Percentiles rank a stretch among this genome's conserved stretches.
Evolutionary conservation across 2,797 vertebrate genomes (phyloP).

Genomic region (Myioborus melanocephalus): DNA sequence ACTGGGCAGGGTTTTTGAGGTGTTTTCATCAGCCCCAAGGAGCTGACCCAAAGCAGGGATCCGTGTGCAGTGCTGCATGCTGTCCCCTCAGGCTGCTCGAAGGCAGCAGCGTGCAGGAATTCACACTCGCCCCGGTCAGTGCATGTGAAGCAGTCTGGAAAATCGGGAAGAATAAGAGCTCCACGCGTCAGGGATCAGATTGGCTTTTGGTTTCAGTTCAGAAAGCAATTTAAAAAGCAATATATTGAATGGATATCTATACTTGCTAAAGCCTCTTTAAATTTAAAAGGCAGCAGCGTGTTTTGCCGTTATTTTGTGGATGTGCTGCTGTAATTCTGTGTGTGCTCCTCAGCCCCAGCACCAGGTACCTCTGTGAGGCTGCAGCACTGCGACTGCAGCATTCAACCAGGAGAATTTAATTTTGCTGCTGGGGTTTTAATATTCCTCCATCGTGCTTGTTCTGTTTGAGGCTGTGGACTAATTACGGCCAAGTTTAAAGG

Average conservation of each 20-base stretch:
- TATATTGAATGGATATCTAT: constrained; percentile 12
- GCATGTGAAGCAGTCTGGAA: neutral
- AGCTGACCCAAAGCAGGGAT: neutral
- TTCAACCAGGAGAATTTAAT: constrained; percentile 21
- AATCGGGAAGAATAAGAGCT: constrained; percentile 40
- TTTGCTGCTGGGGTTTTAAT: constrained; percentile 61
- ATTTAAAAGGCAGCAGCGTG: neutral
- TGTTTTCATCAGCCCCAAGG: neutral
- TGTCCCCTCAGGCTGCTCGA: neutral
- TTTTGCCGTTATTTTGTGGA: neutral
- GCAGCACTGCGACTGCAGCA: neutral
- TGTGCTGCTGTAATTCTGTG: neutral
- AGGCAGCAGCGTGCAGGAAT: neutral
- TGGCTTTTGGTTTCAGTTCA: constrained; percentile 53
- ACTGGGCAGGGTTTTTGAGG: neutral
- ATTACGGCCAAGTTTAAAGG: constrained; percentile 66
- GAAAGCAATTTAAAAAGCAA: constrained; percentile 49
- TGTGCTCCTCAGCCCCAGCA: neutral
- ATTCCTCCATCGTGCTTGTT: constrained; percentile 59
- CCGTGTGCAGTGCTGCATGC: neutral
- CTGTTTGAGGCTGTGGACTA: constrained; percentile 62
- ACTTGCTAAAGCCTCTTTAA: neutral
- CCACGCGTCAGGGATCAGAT: neutral
- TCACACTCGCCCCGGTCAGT: neutral
- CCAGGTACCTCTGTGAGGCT: neutral